Evolutionary conservation across 1,140 invertebrate species (phyloP).

Genomic region (Nylanderia fulva): DNA sequence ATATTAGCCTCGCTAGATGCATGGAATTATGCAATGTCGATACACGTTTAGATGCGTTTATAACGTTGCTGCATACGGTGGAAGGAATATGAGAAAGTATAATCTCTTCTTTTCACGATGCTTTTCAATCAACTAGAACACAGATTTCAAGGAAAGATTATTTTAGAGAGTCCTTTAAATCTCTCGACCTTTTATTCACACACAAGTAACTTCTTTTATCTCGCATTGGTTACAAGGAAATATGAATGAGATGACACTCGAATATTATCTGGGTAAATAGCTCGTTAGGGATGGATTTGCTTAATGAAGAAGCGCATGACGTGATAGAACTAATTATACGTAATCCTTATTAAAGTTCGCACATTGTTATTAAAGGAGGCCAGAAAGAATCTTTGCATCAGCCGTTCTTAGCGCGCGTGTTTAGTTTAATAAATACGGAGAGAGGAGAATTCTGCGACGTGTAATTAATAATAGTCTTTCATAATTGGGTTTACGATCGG

Average conservation of each 20-base stretch:
- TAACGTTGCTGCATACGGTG: background rate
- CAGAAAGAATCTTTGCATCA: slow-evolving; percentile 23
- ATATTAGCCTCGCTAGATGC: background rate
- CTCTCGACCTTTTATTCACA: background rate
- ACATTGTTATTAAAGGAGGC: slow-evolving; percentile 2
- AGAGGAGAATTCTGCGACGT: background rate
- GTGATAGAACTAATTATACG: slow-evolving; percentile 12
- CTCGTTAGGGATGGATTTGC: slow-evolving; percentile 5
- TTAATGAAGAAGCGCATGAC: background rate
- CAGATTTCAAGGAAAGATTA: background rate
- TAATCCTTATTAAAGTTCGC: slow-evolving; percentile 9
- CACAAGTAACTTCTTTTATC: background rate
- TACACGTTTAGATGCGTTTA: background rate
- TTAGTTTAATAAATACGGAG: background rate
- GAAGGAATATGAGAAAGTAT: background rate
- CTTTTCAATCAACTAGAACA: background rate
- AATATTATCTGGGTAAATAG: background rate
- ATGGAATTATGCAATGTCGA: background rate
- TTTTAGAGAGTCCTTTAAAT: background rate
- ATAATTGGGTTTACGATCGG: slow-evolving; percentile 8
- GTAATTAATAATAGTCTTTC: slow-evolving; percentile 47
- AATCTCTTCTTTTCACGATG: background rate
- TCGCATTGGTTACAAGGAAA: background rate
- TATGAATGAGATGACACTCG: background rate
- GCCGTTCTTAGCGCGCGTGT: background rate